Percentiles rank a stretch among this genome's conserved stretches.
Evolutionary conservation across 1,140 invertebrate genomes (phyloP).

Genomic region (Calephelis nemesis): DNA sequence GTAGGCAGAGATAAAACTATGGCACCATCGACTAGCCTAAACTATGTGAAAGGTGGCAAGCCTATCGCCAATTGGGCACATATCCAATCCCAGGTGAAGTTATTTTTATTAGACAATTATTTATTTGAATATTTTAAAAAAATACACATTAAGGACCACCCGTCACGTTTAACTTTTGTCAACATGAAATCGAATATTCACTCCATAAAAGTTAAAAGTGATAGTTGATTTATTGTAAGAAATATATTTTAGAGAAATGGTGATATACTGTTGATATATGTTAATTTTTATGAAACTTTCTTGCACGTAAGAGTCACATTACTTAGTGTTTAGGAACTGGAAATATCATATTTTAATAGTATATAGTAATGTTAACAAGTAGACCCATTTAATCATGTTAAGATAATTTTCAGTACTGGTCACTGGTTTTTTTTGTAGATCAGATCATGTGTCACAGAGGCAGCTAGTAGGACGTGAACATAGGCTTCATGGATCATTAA

Average conservation of each 20-base stretch:
- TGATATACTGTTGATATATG: slow-evolving; percentile 1
- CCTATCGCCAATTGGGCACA: too few relatives aligned
- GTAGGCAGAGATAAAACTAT: too few relatives aligned
- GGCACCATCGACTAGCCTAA: not conserved
- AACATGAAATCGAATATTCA: slow-evolving; percentile 6
- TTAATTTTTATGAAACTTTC: slow-evolving; percentile 11
- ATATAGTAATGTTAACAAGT: not conserved
- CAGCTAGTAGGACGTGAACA: too few relatives aligned
- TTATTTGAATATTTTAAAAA: slow-evolving; percentile 9
- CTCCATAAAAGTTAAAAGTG: not conserved
- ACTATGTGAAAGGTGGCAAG: too few relatives aligned
- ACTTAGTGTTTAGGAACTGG: not conserved
- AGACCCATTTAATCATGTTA: not conserved
- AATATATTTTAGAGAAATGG: slow-evolving; percentile 4
- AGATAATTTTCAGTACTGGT: not conserved
- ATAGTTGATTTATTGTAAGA: slow-evolving; percentile 6
- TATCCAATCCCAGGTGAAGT: too few relatives aligned
- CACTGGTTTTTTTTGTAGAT: too few relatives aligned
- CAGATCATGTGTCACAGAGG: too few relatives aligned
- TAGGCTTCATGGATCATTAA: too few relatives aligned
- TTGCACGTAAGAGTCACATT: not conserved
- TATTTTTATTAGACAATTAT: not conserved
- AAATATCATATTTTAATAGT: not conserved
- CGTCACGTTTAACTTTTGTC: slow-evolving; percentile 15
- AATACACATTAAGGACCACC: slow-evolving; percentile 13